Conservation (phyloP, 2,797 vertebrate species). For the Ataeniobius toweri region DNA sequence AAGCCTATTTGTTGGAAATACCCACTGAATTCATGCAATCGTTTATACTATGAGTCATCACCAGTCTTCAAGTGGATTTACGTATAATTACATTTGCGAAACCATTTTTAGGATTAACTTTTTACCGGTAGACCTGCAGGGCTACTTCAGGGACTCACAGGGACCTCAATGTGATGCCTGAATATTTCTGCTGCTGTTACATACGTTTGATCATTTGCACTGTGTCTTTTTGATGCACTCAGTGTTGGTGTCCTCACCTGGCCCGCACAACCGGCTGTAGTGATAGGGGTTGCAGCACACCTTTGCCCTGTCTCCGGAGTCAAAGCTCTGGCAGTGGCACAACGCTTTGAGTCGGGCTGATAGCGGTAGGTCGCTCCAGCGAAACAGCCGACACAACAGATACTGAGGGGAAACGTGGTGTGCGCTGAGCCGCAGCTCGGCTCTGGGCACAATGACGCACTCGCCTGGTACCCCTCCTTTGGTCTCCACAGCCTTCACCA, state of each 20-base stretch:
- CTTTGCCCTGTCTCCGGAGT: slow-evolving; percentile 77
- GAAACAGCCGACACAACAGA: slow-evolving; percentile 90
- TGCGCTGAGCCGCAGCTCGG: slow-evolving; percentile 83
- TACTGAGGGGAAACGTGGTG: slow-evolving; percentile 85
- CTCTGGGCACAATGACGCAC: slow-evolving; percentile 83
- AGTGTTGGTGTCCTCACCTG: slow-evolving; percentile 82
- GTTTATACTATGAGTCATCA: background rate
- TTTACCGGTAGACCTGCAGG: background rate
- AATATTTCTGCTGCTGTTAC: background rate
- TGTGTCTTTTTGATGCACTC: background rate
- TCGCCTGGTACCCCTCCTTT: slow-evolving; percentile 87
- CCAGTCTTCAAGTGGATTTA: background rate
- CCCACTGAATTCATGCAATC: slow-evolving; percentile 12
- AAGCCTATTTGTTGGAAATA: slow-evolving; percentile 13
- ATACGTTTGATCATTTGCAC: background rate
- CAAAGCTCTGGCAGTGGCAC: slow-evolving; percentile 88
- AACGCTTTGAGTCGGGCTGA: slow-evolving; percentile 89
- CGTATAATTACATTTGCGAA: background rate
- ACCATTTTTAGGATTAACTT: slow-evolving; percentile 1
- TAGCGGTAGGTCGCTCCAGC: slow-evolving; percentile 93
- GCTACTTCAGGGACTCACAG: background rate
- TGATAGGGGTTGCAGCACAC: slow-evolving; percentile 97
- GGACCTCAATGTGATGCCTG: slow-evolving; percentile 1
- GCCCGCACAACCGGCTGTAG: slow-evolving; percentile 94
- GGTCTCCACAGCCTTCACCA: slow-evolving; percentile 92